Conservation (phyloP, 2,888 invertebrate species). For the Steinernema scapterisci region DNA sequence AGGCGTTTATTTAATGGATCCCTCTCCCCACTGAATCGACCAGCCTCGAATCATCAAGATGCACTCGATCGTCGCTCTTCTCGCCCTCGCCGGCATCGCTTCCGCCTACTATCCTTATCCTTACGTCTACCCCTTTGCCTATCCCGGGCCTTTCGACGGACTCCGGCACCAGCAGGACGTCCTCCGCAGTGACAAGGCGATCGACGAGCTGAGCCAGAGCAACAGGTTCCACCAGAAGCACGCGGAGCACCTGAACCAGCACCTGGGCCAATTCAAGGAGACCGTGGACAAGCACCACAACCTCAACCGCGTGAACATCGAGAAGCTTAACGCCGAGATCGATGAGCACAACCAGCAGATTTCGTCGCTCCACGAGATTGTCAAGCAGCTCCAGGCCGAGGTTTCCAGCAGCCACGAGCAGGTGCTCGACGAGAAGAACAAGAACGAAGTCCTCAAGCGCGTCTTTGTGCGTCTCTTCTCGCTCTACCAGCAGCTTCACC, state of each 20-base stretch:
- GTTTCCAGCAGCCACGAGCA: background rate
- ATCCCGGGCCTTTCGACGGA: background rate
- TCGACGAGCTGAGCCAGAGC: background rate
- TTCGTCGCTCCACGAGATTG: background rate
- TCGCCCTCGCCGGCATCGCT: background rate
- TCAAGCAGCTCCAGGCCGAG: background rate
- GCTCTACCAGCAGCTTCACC: slow-evolving; percentile 9
- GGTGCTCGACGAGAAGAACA: background rate
- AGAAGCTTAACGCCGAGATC: background rate
- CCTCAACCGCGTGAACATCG: background rate
- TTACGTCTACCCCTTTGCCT: background rate
- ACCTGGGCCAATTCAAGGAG: background rate
- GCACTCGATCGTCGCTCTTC: background rate
- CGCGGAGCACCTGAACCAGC: background rate
- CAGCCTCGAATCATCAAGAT: background rate
- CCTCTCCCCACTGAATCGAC: background rate
- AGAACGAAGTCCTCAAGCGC: background rate
- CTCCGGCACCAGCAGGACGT: background rate
- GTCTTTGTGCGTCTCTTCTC: background rate
- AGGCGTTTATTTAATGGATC: background rate
- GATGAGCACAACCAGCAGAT: background rate
- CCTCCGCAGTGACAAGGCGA: background rate
- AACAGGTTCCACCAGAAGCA: background rate
- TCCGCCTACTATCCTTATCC: background rate
- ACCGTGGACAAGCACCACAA: background rate